Conservation (phyloP, 2,888 invertebrate genomes). For the Trichogramma dendrolimi region DNA sequence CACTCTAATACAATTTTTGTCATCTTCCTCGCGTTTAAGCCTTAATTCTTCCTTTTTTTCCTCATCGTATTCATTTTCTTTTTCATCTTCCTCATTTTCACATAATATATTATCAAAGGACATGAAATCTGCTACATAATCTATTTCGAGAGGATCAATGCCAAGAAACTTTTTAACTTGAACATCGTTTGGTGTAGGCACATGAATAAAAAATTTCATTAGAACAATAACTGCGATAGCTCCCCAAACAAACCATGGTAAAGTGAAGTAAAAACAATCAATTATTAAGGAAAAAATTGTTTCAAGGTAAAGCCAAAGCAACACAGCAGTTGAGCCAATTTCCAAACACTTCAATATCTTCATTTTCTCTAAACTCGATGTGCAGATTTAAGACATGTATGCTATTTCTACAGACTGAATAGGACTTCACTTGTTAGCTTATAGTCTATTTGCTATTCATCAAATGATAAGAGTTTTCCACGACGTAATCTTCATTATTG, state of each 20-base stretch:
- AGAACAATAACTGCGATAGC: conserved; percentile 34
- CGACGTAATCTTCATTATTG: too few relatives aligned
- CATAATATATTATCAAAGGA: conserved; percentile 13
- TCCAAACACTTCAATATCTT: conserved; percentile 20
- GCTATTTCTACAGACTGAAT: too few relatives aligned
- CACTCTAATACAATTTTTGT: conserved; percentile 55
- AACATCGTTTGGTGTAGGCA: conserved; percentile 39
- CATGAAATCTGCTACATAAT: too few relatives aligned
- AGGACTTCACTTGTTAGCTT: too few relatives aligned
- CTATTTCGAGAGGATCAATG: conserved; percentile 36
- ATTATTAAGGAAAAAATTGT: conserved; percentile 34
- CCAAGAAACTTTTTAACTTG: conserved; percentile 44
- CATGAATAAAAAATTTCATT: conserved; percentile 35
- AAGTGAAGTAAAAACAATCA: conserved; percentile 38
- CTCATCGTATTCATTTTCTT: conserved; percentile 17
- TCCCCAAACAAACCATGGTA: conserved; percentile 46
- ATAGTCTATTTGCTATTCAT: too few relatives aligned
- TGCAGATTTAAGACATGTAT: too few relatives aligned
- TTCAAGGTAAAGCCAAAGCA: conserved; percentile 42
- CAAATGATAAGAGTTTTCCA: too few relatives aligned
- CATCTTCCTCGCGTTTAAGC: conserved; percentile 20
- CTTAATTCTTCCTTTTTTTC: conserved; percentile 32
- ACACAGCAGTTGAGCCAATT: conserved; percentile 35
- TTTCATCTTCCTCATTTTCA: conserved; percentile 30
- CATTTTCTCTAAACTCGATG: too few relatives aligned